These are phyloP conservation scores for Clarias pachynema DNA, from an alignment of 2,797 vertebrate species.

Conservation along the genomic window DNA sequence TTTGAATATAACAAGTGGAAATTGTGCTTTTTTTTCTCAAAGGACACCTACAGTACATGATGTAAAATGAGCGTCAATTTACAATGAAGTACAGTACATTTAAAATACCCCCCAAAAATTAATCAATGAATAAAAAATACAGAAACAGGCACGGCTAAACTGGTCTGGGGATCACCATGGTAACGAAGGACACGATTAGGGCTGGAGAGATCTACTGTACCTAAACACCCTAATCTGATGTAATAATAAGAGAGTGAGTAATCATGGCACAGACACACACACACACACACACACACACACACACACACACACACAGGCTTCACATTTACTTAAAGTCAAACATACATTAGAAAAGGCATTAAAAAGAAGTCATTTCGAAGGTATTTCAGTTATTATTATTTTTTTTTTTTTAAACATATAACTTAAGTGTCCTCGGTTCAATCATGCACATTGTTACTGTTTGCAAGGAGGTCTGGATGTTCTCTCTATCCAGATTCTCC, in stretches of 20 bases:
- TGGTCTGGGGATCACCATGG: conserved; percentile 33
- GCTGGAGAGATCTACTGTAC: not conserved
- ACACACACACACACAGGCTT: not conserved
- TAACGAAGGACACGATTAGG: conserved; percentile 13
- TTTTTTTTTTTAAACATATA: not conserved
- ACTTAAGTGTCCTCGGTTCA: not conserved
- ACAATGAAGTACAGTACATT: not conserved
- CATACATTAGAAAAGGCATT: not conserved
- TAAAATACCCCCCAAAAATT: not conserved
- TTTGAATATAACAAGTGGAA: not conserved
- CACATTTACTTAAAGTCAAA: not conserved
- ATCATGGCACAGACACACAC: conserved; percentile 12
- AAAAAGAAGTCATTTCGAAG: not conserved
- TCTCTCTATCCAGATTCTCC: not conserved
- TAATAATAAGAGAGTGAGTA: not conserved
- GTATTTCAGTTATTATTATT: no score
- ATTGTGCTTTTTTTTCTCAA: not conserved
- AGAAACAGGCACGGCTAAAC: not conserved
- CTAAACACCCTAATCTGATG: not conserved
- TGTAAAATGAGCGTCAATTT: not conserved
- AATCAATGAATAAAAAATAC: not conserved
- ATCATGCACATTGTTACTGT: not conserved
- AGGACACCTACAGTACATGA: not conserved
- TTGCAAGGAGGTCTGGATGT: not conserved
- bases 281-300: conserved; percentile 10